Base-by-base conservation (phyloP, 35 echinoderm and acorn worm genomes). In the Apostichopus parvimensis region DNA sequence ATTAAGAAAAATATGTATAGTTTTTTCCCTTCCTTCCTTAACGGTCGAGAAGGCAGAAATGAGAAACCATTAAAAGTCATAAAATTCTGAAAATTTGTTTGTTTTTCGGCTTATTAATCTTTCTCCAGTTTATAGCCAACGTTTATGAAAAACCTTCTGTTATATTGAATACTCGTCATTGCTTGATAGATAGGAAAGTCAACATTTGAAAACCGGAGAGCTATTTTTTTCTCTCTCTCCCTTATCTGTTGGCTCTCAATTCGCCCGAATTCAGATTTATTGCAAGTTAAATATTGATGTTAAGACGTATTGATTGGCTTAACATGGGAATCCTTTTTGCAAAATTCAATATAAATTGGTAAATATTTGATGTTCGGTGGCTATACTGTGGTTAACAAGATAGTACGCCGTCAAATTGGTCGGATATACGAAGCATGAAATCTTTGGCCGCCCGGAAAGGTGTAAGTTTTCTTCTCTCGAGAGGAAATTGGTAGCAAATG, bases 331-430 rank as follows among this genome's bases (percentile, higher is more conserved):
- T 84, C 81, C 81, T 23, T 24, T 84, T 84, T 55, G 71, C 12
- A n/a, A 59, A 84, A 58, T 58, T 84, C 57, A 59, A 59, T 84
- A 84, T 59, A 52, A 84, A 55, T 58, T 59, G 81, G 81, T 84
- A 84, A 84, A 84, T 84, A 84, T 84, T 84, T 84, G 81, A 84
- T 84, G 56, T 84, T 84, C 56, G n/a, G 71, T 7, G 71, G 71
- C 14, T 6, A 20, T 6, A 68, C 71, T 75, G 71, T 75, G 71
- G 17, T 18, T 75, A 18, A 14, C 71, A 75, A 75, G 64, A 11
- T 14, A 18, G 11, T 11, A 14, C 18, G 64, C 64, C 11, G 18
- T 68, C 18, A 68, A 75, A 22, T 75, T 75, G 71, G 71, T 18
- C 1, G 71, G 34, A 45, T 45, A 18, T 0, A 22, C 5, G 71